A percentile compares a stretch with the other conserved stretches of the same genome.
phyloP scores from a whole-genome alignment of 1,140 invertebrate genomes.

The Acromyrmex heyeri region DNA sequence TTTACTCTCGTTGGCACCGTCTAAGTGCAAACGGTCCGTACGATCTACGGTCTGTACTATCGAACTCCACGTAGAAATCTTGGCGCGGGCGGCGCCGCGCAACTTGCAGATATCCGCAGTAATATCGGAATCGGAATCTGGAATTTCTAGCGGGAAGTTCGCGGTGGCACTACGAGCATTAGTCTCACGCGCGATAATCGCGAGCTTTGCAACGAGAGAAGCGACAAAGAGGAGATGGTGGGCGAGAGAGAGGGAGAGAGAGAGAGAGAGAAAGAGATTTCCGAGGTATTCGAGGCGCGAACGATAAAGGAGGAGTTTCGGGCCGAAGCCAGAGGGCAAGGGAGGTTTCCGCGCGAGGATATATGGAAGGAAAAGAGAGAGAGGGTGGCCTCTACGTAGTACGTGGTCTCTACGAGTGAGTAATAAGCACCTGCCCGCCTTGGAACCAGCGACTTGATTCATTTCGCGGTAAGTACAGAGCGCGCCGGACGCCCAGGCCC shows the following conservation, averaged over 20 bases:
- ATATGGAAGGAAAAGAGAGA: conserved; percentile 75
- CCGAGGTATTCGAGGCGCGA: conserved; percentile 65
- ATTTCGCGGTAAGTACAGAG: conserved; percentile 87
- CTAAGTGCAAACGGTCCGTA: background rate
- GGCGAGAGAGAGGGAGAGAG: background rate
- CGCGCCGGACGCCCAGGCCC: conserved; percentile 73
- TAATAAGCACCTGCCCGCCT: conserved; percentile 87
- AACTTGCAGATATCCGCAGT: conserved; percentile 60
- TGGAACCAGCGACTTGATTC: conserved; percentile 85
- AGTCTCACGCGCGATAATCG: conserved; percentile 72
- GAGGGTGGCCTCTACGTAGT: conserved; percentile 29
- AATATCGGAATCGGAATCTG: conserved; percentile 67
- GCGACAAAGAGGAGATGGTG: background rate
- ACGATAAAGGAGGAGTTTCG: conserved; percentile 77
- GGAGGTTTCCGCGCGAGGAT: conserved; percentile 81
- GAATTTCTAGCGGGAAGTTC: conserved; percentile 63
- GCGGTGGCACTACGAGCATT: conserved; percentile 55
- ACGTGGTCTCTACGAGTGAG: conserved; percentile 77
- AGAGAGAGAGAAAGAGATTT: conserved; percentile 11
- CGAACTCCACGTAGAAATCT: conserved; percentile 12
- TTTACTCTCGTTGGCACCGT: background rate
- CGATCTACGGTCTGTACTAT: background rate
- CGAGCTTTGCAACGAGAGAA: conserved; percentile 43
- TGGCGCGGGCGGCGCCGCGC: background rate
- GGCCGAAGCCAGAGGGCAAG: conserved; percentile 81